Evolutionary conservation across 2,797 vertebrate genomes (phyloP).

Genomic region (Gastrophryne carolinensis): DNA sequence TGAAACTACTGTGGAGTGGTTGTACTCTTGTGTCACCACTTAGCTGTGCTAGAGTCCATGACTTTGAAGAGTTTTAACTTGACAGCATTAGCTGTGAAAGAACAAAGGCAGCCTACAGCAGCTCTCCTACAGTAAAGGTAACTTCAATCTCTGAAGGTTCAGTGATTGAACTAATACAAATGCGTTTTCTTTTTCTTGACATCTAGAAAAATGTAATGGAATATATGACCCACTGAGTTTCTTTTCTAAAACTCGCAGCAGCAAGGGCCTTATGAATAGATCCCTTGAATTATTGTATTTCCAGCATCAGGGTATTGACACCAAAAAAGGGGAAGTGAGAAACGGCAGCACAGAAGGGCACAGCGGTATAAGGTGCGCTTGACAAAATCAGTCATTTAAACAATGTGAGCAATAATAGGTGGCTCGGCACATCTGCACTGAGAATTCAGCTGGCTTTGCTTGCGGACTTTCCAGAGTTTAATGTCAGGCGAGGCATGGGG

Average conservation of each 20-base stretch:
- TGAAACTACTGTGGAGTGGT: neutral
- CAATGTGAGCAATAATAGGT: conserved; percentile 14
- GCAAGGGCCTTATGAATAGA: conserved; percentile 8
- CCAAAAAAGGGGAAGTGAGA: neutral
- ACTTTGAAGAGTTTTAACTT: neutral
- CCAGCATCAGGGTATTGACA: conserved; percentile 1
- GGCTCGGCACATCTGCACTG: neutral
- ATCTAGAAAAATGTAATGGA: conserved; percentile 29
- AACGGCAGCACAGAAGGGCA: conserved; percentile 9
- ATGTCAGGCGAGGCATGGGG: neutral
- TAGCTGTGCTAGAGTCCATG: conserved; percentile 19
- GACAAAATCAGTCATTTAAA: conserved; percentile 15
- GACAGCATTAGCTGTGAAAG: conserved; percentile 12
- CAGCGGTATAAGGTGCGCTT: neutral
- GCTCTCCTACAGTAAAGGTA: conserved; percentile 23
- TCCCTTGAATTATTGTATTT: conserved; percentile 16
- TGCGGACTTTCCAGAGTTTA: neutral
- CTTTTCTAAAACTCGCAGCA: conserved; percentile 26
- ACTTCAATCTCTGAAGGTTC: conserved; percentile 35
- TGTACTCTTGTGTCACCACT: neutral
- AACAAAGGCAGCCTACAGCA: neutral
- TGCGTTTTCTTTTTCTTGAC: conserved; percentile 33
- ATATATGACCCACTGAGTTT: conserved; percentile 41
- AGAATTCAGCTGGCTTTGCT: neutral
- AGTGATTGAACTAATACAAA: conserved; percentile 39